Conservation (phyloP, 2,888 invertebrate species). For the Fabriciana adippe region DNA sequence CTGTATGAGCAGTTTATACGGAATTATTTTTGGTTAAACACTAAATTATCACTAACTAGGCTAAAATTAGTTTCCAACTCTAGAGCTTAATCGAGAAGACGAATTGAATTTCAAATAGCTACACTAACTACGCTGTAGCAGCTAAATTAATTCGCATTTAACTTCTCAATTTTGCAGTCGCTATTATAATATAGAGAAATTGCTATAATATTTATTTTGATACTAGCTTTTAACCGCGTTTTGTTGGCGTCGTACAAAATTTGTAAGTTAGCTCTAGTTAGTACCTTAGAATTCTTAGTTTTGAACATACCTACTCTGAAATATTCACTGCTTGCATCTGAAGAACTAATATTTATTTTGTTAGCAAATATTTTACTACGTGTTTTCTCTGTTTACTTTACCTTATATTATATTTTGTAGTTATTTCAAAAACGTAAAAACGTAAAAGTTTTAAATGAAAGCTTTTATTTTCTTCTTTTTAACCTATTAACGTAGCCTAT, state of each 20-base stretch:
- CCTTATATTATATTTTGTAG: no score
- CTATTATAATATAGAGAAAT: slow-evolving; percentile 11
- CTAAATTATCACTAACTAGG: slow-evolving; percentile 24
- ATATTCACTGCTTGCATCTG: no score
- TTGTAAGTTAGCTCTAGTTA: background rate
- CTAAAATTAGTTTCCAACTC: slow-evolving; percentile 31
- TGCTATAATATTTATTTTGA: background rate
- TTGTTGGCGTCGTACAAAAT: background rate
- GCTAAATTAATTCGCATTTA: slow-evolving; percentile 26
- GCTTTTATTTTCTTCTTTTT: no score
- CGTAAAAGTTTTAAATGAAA: no score
- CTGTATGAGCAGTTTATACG: background rate
- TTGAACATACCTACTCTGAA: no score
- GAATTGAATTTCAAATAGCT: slow-evolving; percentile 37
- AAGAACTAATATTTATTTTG: no score
- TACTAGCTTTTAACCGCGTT: background rate
- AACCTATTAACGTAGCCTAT: no score
- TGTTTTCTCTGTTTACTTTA: no score
- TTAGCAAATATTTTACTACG: no score
- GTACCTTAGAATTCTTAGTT: background rate
- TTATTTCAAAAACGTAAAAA: no score
- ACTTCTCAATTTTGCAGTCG: slow-evolving; percentile 16
- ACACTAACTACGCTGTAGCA: slow-evolving; percentile 18
- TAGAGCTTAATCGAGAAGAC: slow-evolving; percentile 32
- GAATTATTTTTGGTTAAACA: slow-evolving; percentile 12